These are phyloP conservation scores for Manis crassicaudata DNA, from an alignment of 2,797 vertebrate genomes.

Conservation along the genomic window DNA sequence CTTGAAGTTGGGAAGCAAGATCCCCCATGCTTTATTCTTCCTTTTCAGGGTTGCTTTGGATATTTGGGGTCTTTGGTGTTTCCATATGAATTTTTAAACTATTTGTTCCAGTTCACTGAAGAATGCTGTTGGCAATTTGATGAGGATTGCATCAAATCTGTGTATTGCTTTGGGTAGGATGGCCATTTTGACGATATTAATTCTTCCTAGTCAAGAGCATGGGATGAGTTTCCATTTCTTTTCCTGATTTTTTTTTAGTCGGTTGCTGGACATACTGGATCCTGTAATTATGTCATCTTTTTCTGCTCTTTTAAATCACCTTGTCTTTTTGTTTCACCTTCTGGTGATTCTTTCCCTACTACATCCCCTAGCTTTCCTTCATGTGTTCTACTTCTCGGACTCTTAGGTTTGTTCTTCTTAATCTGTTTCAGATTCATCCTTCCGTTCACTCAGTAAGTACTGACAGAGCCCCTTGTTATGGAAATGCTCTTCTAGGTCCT, in stretches of 20 bases:
- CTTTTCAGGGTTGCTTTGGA: no score
- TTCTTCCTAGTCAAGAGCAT: no score
- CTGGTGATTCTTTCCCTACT: not conserved
- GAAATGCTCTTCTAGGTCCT: not conserved
- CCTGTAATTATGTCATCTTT: not conserved
- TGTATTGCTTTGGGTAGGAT: no score
- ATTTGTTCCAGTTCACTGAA: no score
- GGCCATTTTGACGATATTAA: no score
- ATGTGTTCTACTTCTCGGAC: not conserved
- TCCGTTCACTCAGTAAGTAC: not conserved
- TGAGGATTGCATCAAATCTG: no score
- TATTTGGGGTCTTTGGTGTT: no score
- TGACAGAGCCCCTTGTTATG: not conserved
- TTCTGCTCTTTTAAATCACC: not conserved
- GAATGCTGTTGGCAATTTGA: no score
- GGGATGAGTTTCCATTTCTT: no score
- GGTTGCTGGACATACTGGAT: not conserved
- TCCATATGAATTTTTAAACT: no score
- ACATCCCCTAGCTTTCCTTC: not conserved
- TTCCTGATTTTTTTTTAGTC: not conserved
- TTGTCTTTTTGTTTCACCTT: not conserved
- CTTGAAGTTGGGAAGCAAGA: no score
- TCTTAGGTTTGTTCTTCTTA: not conserved
- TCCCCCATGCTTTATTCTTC: no score
- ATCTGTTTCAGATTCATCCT: not conserved